Evolutionary conservation across 1,140 invertebrate species (phyloP).

Genomic region (Bombyx mandarina): DNA sequence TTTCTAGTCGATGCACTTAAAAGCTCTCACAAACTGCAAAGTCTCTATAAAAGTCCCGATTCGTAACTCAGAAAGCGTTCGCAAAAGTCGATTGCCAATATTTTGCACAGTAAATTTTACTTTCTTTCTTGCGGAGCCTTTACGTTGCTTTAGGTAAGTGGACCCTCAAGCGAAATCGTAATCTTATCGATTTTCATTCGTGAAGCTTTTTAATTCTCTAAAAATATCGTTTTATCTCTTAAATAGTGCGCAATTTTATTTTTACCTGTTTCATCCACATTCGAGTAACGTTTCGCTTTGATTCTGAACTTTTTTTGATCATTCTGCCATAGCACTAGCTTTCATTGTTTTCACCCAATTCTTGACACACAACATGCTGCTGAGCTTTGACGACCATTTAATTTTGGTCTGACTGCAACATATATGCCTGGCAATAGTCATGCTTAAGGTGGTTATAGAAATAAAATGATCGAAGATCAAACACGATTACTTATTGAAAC

Average conservation of each 20-base stretch:
- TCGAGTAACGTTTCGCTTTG: conserved; percentile 70
- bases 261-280: conserved; percentile 45
- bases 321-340: conserved; percentile 38
- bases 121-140: conserved; percentile 71
- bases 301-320: conserved; percentile 46
- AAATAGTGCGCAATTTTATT: conserved; percentile 36
- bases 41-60: too few relatives aligned
- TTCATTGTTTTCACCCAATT: conserved; percentile 32
- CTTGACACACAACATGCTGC: neutral
- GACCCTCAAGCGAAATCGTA: conserved; percentile 43
- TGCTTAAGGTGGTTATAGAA: neutral
- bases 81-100: conserved; percentile 35
- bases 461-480: neutral
- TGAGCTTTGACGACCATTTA: too few relatives aligned
- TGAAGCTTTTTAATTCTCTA: too few relatives aligned
- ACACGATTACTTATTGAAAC: too few relatives aligned
- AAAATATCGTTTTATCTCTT: conserved; percentile 1
- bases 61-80: neutral
- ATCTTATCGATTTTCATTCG: conserved; percentile 18
- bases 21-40: too few relatives aligned
- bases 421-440: too few relatives aligned
- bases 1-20: too few relatives aligned
- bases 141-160: conserved; percentile 68
- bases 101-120: conserved; percentile 67
- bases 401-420: neutral